A percentile compares a stretch with the other conserved stretches of the same genome.
Evolutionary conservation across 1,140 invertebrate species (phyloP).

Genomic region (Bombus ignitus): DNA sequence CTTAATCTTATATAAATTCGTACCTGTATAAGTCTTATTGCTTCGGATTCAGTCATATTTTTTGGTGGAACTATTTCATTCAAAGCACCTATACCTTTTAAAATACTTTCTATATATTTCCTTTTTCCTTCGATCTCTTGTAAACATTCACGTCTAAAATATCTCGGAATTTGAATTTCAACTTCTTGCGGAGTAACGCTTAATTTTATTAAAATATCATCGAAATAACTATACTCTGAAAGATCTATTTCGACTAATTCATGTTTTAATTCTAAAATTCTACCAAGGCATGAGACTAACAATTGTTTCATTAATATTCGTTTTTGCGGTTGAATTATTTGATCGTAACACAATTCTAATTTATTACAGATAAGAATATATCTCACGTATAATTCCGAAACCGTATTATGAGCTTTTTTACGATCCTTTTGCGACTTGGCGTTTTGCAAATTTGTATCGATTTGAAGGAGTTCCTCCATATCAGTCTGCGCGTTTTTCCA

Average conservation of each 20-base stretch:
- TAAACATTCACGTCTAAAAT: constrained; percentile 87
- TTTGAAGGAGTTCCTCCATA: constrained; percentile 85
- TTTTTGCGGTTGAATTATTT: constrained; percentile 96
- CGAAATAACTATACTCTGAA: constrained; percentile 93
- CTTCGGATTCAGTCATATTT: constrained; percentile 90
- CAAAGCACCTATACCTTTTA: constrained; percentile 87
- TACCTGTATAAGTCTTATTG: constrained; percentile 91
- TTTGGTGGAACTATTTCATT: constrained; percentile 84
- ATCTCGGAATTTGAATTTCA: constrained; percentile 87
- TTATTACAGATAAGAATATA: constrained; percentile 91
- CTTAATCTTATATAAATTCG: neutral
- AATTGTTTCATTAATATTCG: constrained; percentile 89
- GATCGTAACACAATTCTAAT: constrained; percentile 93
- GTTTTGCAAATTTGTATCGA: constrained; percentile 86
- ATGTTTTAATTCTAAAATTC: constrained; percentile 90
- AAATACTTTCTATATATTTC: constrained; percentile 86
- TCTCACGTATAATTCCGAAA: constrained; percentile 88
- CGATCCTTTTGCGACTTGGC: constrained; percentile 85
- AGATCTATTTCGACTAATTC: constrained; percentile 94
- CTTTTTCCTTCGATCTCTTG: constrained; percentile 85
- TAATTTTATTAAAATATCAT: constrained; percentile 87
- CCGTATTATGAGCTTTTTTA: constrained; percentile 82
- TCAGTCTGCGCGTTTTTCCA: constrained; percentile 86
- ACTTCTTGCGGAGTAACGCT: constrained; percentile 86
- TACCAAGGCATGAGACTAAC: constrained; percentile 91